Percentiles rank a stretch among this genome's conserved stretches.
phyloP scores from a whole-genome alignment of 2,797 vertebrate species.

The Galago senegalensis region DNA sequence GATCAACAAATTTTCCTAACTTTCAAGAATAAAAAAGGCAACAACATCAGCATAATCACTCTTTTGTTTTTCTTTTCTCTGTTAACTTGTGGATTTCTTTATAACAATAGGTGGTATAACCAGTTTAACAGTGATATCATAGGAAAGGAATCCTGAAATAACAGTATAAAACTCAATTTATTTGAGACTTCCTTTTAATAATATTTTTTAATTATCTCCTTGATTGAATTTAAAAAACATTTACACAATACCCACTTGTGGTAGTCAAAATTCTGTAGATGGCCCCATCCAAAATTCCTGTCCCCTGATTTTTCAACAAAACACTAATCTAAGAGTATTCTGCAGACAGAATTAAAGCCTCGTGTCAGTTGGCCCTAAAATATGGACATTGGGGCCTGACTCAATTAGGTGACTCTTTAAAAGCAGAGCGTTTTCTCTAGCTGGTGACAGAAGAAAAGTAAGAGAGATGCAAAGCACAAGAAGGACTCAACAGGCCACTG shows the following conservation, averaged over 20 bases:
- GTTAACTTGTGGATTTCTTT: constrained; percentile 68
- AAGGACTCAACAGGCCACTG: neutral
- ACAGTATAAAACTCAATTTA: constrained; percentile 40
- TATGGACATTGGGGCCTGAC: neutral
- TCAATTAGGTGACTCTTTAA: neutral
- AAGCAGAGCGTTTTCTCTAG: neutral
- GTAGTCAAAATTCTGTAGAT: constrained; percentile 15
- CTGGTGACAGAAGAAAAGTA: neutral
- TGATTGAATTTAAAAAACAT: neutral
- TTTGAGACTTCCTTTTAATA: constrained; percentile 4
- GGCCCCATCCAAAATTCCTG: neutral
- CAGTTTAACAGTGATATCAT: constrained; percentile 36
- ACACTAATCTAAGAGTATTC: neutral
- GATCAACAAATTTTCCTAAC: constrained; percentile 54
- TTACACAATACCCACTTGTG: neutral
- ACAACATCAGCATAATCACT: constrained; percentile 73
- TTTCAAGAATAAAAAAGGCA: constrained; percentile 69
- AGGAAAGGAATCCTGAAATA: constrained; percentile 53
- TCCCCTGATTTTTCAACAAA: neutral
- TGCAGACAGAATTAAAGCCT: neutral
- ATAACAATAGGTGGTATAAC: constrained; percentile 48
- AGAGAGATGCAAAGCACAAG: neutral
- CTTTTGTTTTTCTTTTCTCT: constrained; percentile 52
- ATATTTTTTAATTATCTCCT: neutral
- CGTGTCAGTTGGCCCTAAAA: constrained; percentile 20